Evolutionary conservation across 2,888 invertebrate genomes (phyloP).

Genomic region (Hirtodrosophila confusa): DNA sequence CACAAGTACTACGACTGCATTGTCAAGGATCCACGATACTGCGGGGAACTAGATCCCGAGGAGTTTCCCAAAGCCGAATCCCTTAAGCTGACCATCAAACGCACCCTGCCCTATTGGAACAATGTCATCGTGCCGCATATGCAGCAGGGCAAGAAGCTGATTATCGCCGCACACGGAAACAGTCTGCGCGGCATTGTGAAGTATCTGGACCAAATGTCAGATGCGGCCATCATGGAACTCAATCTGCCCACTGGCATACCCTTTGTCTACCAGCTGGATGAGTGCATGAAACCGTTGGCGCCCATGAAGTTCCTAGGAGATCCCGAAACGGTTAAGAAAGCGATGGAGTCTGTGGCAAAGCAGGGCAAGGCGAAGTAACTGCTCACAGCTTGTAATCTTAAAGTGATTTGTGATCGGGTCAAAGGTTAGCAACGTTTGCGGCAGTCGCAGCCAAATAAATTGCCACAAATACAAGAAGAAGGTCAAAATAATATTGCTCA

Average conservation of each 20-base stretch:
- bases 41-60: conserved; percentile 88
- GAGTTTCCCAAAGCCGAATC: conserved; percentile 94
- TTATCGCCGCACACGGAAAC: conserved; percentile 95
- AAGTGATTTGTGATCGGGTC: conserved; percentile 20
- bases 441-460: conserved; percentile 47
- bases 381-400: conserved; percentile 81
- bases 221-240: conserved; percentile 90
- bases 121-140: conserved; percentile 90
- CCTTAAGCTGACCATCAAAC: conserved; percentile 91
- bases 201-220: conserved; percentile 91
- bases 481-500: conserved; percentile 60
- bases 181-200: conserved; percentile 94
- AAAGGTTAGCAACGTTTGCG: conserved; percentile 15
- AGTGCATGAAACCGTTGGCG: conserved; percentile 89
- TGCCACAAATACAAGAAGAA: conserved; percentile 43
- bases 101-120: conserved; percentile 95
- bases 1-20: conserved; percentile 91
- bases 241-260: conserved; percentile 93
- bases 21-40: conserved; percentile 90
- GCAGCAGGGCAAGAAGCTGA: conserved; percentile 90
- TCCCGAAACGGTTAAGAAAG: conserved; percentile 90
- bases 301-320: conserved; percentile 92
- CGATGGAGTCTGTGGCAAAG: conserved; percentile 91
- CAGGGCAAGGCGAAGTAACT: conserved; percentile 88
- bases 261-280: conserved; percentile 91